Evolutionary conservation across 2,113 vertebrate genomes (phyloP).

Genomic region (Lonchura striata): DNA sequence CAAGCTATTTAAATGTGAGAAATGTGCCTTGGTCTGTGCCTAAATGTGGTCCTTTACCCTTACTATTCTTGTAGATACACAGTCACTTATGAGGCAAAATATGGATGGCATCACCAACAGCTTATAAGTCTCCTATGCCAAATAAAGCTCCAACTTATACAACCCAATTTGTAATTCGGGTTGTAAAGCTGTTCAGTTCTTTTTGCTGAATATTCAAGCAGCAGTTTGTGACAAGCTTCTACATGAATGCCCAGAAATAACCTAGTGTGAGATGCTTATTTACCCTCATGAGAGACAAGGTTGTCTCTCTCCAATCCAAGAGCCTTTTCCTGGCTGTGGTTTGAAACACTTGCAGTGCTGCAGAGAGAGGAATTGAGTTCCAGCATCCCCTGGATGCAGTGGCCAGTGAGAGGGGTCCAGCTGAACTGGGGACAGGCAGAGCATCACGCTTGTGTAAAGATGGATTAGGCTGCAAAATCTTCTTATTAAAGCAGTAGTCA

Average conservation of each 20-base stretch:
- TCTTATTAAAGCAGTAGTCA: constrained; percentile 13
- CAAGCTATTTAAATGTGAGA: not conserved
- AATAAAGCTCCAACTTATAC: not conserved
- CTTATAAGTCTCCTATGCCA: not conserved
- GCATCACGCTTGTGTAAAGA: not conserved
- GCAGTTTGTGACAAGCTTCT: not conserved
- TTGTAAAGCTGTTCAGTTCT: not conserved
- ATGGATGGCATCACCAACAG: not conserved
- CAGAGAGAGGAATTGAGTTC: not conserved
- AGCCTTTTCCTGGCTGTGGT: not conserved
- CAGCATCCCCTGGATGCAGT: not conserved
- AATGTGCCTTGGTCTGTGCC: not conserved
- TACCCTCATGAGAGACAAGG: not conserved
- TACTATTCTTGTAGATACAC: not conserved
- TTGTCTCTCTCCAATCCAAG: not conserved
- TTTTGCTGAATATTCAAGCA: not conserved
- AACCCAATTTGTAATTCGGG: not conserved
- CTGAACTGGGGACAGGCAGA: not conserved
- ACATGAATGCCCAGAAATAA: not conserved
- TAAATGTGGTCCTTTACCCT: not conserved
- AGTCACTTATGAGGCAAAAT: not conserved
- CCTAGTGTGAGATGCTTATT: not conserved
- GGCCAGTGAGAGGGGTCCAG: not conserved
- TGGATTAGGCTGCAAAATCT: not conserved
- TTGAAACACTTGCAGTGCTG: not conserved